Evolutionary conservation across 2,113 vertebrate genomes (phyloP).

Genomic region (Sturnus vulgaris): DNA sequence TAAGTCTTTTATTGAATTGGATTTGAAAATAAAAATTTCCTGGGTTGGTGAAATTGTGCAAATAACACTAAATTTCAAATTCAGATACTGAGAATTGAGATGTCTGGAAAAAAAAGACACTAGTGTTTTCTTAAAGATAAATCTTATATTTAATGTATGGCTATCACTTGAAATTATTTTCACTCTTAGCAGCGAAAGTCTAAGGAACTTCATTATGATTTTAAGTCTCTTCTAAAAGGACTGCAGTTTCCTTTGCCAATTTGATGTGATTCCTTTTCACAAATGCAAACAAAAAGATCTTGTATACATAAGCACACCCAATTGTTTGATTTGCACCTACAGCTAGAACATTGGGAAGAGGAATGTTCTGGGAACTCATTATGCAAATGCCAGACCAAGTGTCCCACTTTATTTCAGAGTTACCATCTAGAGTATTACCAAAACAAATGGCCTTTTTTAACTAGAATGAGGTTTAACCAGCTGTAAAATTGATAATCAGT

Average conservation of each 20-base stretch:
- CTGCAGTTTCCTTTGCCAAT: not conserved
- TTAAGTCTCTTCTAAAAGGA: not conserved
- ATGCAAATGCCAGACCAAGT: slow-evolving; percentile 37
- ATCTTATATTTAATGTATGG: not conserved
- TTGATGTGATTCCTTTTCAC: not conserved
- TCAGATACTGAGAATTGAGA: not conserved
- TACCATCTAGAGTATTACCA: slow-evolving; percentile 14
- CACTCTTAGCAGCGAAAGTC: not conserved
- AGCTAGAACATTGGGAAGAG: not conserved
- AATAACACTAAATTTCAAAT: not conserved
- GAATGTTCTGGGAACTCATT: slow-evolving; percentile 2
- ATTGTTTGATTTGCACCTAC: slow-evolving; percentile 31
- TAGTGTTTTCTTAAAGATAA: not conserved
- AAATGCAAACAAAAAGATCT: not conserved
- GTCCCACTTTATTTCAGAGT: slow-evolving; percentile 50
- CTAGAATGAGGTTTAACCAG: slow-evolving; percentile 50
- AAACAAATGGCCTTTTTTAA: slow-evolving; percentile 44
- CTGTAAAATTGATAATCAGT: slow-evolving; percentile 55
- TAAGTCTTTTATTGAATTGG: not conserved
- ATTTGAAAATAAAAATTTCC: not conserved
- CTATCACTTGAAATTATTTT: not conserved
- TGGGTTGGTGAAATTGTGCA: not conserved
- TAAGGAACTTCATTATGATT: not conserved
- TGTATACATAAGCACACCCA: not conserved
- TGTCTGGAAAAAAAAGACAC: not conserved